Evolutionary conservation across 2,888 invertebrate genomes (phyloP).

Genomic region (Lathronympha strigana): DNA sequence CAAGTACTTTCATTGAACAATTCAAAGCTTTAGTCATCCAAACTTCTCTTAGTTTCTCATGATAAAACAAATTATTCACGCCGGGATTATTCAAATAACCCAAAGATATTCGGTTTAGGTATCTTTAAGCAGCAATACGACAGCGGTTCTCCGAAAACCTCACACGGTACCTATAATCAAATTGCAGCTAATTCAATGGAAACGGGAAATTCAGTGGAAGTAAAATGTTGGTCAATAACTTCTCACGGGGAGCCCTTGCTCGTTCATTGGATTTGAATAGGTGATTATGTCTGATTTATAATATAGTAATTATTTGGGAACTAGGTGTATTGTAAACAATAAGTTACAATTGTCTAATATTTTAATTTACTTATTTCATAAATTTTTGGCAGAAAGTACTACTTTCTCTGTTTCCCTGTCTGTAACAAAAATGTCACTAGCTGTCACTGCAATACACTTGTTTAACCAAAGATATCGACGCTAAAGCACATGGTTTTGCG

Average conservation of each 20-base stretch:
- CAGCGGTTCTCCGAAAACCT: slow-evolving; percentile 31
- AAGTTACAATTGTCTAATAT: background rate
- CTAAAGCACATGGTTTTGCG: too few species aligned
- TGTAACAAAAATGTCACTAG: too few species aligned
- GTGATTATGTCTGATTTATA: slow-evolving; percentile 3
- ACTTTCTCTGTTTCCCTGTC: too few species aligned
- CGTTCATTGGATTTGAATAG: slow-evolving; percentile 12
- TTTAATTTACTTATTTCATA: background rate
- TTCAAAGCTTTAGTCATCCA: too few species aligned
- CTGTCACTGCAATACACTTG: too few species aligned
- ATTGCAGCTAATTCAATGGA: slow-evolving; percentile 19
- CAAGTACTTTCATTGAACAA: too few species aligned
- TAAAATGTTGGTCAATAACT: slow-evolving; percentile 20
- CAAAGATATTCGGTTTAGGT: slow-evolving; percentile 22
- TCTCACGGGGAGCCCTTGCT: slow-evolving; percentile 19
- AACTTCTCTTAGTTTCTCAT: background rate
- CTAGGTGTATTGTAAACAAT: background rate
- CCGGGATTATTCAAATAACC: slow-evolving; percentile 18
- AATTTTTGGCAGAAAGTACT: too few species aligned
- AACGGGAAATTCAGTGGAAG: slow-evolving; percentile 21
- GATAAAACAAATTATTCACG: background rate
- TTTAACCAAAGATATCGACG: too few species aligned
- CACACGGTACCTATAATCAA: slow-evolving; percentile 19
- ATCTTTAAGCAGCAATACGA: slow-evolving; percentile 8
- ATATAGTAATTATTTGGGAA: slow-evolving; percentile 21